phyloP scores from a whole-genome alignment of 2,888 invertebrate genomes.

The Melinopterus prodromus region DNA sequence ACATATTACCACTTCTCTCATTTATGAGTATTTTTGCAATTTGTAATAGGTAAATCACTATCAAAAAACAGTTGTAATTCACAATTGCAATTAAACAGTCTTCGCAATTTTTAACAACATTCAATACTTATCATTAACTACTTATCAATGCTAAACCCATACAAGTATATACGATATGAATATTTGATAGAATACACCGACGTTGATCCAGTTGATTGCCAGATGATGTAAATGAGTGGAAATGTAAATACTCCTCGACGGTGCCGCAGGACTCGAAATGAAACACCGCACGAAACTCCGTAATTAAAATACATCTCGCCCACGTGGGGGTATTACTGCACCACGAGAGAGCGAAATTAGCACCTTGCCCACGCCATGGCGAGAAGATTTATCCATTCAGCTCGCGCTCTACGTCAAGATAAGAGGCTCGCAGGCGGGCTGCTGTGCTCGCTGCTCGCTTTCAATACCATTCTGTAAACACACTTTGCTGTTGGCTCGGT shows the following conservation, averaged over 20 bases:
- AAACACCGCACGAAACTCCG: not conserved
- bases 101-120: too few species aligned
- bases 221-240: not conserved
- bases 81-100: too few species aligned
- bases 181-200: not conserved
- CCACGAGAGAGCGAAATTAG: not conserved
- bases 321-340: not conserved
- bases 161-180: too few species aligned
- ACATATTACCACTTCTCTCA: too few species aligned
- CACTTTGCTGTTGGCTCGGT: not conserved
- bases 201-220: too few species aligned
- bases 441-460: not conserved
- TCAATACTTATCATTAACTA: too few species aligned
- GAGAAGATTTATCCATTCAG: not conserved
- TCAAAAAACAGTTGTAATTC: too few species aligned
- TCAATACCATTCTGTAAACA: not conserved
- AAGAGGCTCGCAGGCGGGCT: not conserved
- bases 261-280: not conserved
- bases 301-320: not conserved
- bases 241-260: not conserved
- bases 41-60: too few species aligned
- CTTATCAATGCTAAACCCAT: too few species aligned
- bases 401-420: not conserved
- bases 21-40: too few species aligned
- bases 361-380: not conserved